phyloP scores from a whole-genome alignment of 2,888 invertebrate species.

The Troglohyphantes excavatus region DNA sequence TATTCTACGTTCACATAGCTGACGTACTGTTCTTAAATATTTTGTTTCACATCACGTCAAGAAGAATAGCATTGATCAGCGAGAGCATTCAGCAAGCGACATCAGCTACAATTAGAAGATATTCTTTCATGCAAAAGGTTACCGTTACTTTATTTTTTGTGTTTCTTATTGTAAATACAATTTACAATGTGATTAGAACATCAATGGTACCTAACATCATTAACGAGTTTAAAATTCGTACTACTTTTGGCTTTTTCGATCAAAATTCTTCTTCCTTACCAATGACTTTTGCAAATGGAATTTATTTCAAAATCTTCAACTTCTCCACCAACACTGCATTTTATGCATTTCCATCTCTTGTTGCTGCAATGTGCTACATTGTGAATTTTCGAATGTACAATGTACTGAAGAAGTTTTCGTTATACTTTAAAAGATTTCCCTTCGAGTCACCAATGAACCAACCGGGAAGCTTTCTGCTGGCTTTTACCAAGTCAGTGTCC shows the following conservation, averaged over 20 bases:
- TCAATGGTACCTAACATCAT: not conserved
- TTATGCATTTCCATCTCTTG: not conserved
- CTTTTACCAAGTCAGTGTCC: not conserved
- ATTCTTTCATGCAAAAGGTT: not conserved
- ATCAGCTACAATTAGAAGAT: no score
- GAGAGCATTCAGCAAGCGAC: not conserved
- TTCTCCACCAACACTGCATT: not conserved
- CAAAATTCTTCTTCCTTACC: not conserved
- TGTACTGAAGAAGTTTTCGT: not conserved
- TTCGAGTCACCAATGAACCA: no score
- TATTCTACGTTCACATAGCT: not conserved
- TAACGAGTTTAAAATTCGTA: not conserved
- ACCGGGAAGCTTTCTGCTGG: not conserved
- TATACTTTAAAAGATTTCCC: no score
- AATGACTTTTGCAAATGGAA: not conserved
- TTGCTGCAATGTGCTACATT: not conserved
- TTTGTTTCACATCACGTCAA: not conserved
- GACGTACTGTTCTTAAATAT: conserved; percentile 3
- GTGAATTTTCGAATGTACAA: not conserved
- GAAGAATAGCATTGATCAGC: not conserved
- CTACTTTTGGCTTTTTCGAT: not conserved
- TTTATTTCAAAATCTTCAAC: not conserved
- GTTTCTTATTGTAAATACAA: not conserved
- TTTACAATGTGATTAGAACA: not conserved
- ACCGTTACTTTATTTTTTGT: not conserved